Percentiles rank a stretch among this genome's conserved stretches.
Evolutionary conservation across 2,888 invertebrate genomes (phyloP).

Genomic region (Erebia palarica): DNA sequence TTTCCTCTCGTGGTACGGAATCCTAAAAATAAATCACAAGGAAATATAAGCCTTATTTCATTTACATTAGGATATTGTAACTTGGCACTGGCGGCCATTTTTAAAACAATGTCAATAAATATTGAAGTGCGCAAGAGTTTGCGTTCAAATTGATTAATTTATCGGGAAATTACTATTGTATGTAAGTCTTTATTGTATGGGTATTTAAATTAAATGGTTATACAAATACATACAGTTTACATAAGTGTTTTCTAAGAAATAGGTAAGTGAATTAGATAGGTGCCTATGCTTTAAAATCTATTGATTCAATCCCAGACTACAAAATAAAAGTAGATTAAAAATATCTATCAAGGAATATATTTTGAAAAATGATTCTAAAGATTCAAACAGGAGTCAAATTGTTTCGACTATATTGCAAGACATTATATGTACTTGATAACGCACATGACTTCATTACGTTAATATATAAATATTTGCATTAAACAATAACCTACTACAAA

Average conservation of each 20-base stretch:
- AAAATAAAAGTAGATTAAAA: neutral
- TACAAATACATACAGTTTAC: neutral
- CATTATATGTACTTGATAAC: too few species aligned
- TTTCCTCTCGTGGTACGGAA: too few species aligned
- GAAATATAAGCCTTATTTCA: conserved; percentile 12
- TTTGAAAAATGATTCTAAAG: too few species aligned
- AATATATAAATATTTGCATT: too few species aligned
- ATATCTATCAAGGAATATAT: too few species aligned
- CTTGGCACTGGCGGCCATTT: conserved; percentile 12
- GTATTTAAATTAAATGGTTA: conserved; percentile 26
- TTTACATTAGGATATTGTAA: conserved; percentile 6
- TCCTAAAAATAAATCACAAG: conserved; percentile 46
- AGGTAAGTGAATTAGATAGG: neutral
- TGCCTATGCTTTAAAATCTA: neutral
- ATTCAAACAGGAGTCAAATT: too few species aligned
- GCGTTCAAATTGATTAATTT: conserved; percentile 63
- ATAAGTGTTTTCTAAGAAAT: neutral
- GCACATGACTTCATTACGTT: too few species aligned
- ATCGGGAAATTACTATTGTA: conserved; percentile 31
- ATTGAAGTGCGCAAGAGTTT: conserved; percentile 38
- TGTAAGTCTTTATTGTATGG: conserved; percentile 30
- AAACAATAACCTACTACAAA: too few species aligned
- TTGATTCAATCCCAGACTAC: neutral
- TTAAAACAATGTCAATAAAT: conserved; percentile 51
- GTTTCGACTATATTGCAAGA: too few species aligned